Evolutionary conservation across 2,888 invertebrate genomes (phyloP), one percentile per base, ranked within the genome.

Genomic region (Thysanoteuthis rhombus): DNA sequence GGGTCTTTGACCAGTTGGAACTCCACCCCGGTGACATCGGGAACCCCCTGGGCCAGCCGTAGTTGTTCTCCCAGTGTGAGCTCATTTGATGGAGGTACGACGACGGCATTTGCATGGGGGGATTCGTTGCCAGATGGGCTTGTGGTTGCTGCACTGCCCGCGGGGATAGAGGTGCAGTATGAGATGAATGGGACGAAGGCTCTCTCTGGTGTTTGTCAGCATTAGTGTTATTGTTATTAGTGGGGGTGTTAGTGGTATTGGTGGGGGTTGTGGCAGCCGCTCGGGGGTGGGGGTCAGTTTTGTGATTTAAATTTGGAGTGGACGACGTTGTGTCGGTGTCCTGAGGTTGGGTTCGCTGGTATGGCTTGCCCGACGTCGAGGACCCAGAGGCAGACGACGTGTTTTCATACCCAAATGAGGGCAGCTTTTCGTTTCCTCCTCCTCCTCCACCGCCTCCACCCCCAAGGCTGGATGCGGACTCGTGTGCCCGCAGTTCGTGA

Each of bases 1-100:
- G 42, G 92, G 92, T 19, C 28, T 92, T 92, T 45, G 92, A 16
- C 92, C 92, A 92, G 5, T 16, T 42, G n/a, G 92, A 45, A 45
- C 92, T 92, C 92, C 92, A 92, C 22, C 92, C 92, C 32, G 92
- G 45, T 45, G 92, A 92, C 92, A 92, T 45, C 38, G 92, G 42
- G 32, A 92, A 92, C 32, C 92, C 92, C 40, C 92, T 92, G 42
- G 92, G 45, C 42, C 92, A 92, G n/a, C 92, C 45, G n/a, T 92
- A 92, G 40, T 45, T 92, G 42, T 92, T 92, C 42, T 92, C 92
- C 92, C 92, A 92, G 92, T 42, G 42, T 32, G 92, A 92, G 40
- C 42, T 45, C 92, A 92, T 92, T 92, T 92, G 92, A 92, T 92
- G 92, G 92, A 92, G 40, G 92, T 92, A 92, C 32, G 92, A 92